A percentile compares a stretch with the other conserved stretches of the same genome.
Evolutionary conservation across 2,113 vertebrate genomes (phyloP).

Genomic region (Paratilapia polleni): DNA sequence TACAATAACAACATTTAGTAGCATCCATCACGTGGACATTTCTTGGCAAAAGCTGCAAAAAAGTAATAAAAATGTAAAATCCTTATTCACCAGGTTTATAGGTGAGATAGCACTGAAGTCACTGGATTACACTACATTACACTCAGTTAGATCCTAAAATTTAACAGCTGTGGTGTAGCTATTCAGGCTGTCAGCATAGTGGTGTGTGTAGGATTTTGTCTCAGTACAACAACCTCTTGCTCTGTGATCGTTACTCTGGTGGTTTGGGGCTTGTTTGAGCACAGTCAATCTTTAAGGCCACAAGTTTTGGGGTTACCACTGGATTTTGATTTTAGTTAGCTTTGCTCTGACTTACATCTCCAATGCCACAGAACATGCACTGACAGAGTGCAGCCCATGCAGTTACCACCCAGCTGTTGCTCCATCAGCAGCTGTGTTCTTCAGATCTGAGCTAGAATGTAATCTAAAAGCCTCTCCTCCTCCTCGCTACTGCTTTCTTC

Average conservation of each 20-base stretch:
- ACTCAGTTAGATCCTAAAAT: background rate
- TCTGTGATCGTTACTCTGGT: conserved; percentile 8
- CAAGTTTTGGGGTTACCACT: background rate
- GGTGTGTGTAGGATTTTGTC: conserved; percentile 11
- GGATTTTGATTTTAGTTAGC: conserved; percentile 20
- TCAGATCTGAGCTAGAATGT: conserved; percentile 15
- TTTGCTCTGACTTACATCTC: background rate
- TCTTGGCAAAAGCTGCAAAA: background rate
- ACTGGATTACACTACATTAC: background rate
- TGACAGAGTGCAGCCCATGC: background rate
- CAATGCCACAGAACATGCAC: background rate
- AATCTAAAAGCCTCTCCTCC: background rate
- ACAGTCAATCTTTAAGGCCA: conserved; percentile 8
- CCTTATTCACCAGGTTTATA: background rate
- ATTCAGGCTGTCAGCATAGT: background rate
- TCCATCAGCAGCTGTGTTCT: conserved; percentile 20
- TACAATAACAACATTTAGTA: background rate
- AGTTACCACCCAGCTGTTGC: conserved; percentile 40
- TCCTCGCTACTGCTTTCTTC: background rate
- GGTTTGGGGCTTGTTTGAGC: conserved; percentile 18
- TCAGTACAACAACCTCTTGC: conserved; percentile 9
- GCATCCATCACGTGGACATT: background rate
- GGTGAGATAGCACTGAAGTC: background rate
- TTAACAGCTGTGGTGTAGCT: background rate
- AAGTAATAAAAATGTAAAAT: background rate